Percentiles rank a stretch among this genome's conserved stretches.
These are phyloP conservation scores for Elanoides forficatus DNA, from an alignment of 2,113 vertebrate genomes.

Conservation along the genomic window DNA sequence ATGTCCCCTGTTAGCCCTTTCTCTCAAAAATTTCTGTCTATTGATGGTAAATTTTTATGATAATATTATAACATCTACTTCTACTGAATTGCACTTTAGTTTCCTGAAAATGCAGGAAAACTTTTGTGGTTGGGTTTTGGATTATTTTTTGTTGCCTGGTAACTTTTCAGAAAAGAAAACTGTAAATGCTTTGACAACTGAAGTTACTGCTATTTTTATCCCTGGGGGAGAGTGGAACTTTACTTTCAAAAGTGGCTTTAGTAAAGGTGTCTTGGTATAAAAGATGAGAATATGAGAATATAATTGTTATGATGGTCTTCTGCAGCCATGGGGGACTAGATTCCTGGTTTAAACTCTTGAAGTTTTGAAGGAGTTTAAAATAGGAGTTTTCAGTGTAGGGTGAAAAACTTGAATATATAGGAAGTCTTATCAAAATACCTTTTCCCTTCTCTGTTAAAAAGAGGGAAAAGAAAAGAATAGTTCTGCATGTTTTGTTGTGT, in stretches of 20 bases:
- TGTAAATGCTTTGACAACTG: background rate
- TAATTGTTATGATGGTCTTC: background rate
- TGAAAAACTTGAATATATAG: background rate
- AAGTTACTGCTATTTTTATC: background rate
- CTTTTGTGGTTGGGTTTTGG: background rate
- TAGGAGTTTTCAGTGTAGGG: background rate
- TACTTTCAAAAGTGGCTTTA: constrained; percentile 2
- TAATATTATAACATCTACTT: background rate
- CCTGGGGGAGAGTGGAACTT: background rate
- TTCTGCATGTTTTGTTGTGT: constrained; percentile 37
- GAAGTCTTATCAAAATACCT: background rate
- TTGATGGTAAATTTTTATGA: background rate
- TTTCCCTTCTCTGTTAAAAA: background rate
- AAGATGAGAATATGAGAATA: background rate
- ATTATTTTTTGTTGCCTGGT: background rate
- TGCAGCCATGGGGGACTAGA: background rate
- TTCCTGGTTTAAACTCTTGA: background rate
- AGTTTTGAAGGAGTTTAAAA: constrained; percentile 1
- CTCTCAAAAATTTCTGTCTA: background rate
- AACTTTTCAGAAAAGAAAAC: background rate
- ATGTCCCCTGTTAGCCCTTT: background rate
- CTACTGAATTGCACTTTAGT: background rate
- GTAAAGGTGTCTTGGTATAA: background rate
- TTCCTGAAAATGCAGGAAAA: background rate
- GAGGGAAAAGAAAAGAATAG: background rate